phyloP scores from a whole-genome alignment of 2,113 vertebrate genomes.

The Stigmatopora nigra region DNA sequence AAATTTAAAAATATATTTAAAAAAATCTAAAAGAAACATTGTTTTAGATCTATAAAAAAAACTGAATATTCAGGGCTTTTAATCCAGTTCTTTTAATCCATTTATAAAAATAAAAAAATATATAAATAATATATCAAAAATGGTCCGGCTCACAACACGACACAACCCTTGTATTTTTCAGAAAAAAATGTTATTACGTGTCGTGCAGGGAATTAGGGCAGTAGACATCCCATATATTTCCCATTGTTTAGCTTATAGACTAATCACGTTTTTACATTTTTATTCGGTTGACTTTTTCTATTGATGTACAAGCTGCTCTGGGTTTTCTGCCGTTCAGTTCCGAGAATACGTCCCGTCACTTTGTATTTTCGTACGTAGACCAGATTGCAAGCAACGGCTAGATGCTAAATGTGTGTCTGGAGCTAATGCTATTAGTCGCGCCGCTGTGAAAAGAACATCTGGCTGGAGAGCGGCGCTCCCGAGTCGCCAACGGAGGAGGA shows the following conservation, averaged over 20 bases:
- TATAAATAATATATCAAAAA: too few relatives aligned
- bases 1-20: too few relatives aligned
- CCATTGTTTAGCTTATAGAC: too few relatives aligned
- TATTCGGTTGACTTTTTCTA: not conserved
- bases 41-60: too few relatives aligned
- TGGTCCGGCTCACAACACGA: too few relatives aligned
- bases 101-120: too few relatives aligned
- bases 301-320: not conserved
- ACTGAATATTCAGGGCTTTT: too few relatives aligned
- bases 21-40: too few relatives aligned
- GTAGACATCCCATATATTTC: not conserved
- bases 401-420: slow-evolving; percentile 41
- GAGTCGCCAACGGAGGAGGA: slow-evolving; percentile 50
- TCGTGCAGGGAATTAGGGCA: too few relatives aligned
- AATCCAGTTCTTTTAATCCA: too few relatives aligned
- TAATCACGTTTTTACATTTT: not conserved
- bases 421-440: slow-evolving; percentile 57
- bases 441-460: slow-evolving; percentile 60
- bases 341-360: slow-evolving; percentile 17
- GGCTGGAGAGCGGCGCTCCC: slow-evolving; percentile 46
- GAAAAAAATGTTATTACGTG: too few relatives aligned
- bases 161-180: too few relatives aligned
- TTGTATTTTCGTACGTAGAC: slow-evolving; percentile 19
- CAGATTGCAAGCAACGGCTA: slow-evolving; percentile 32
- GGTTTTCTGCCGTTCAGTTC: slow-evolving; percentile 12